phyloP scores from a whole-genome alignment of 2,113 vertebrate species.

The Eleginops maclovinus region DNA sequence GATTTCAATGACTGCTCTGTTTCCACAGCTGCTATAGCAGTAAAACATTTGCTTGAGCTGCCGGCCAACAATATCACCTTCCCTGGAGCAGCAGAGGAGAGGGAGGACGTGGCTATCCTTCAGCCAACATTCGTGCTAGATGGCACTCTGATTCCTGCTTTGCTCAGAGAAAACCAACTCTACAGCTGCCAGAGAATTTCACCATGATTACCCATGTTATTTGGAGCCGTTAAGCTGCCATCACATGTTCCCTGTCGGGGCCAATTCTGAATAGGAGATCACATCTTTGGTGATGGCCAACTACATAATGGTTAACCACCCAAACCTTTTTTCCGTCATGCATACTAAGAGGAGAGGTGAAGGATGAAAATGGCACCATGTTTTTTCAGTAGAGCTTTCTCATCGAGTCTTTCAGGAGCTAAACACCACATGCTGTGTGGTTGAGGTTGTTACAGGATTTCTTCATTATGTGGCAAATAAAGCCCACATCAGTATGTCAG shows the following conservation, averaged over 20 bases:
- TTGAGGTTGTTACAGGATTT: not conserved
- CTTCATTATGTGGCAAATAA: not conserved
- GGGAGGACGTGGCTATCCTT: conserved; percentile 2
- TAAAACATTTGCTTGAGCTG: conserved; percentile 28
- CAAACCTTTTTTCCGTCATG: not conserved
- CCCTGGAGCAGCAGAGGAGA: conserved; percentile 32
- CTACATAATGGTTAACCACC: not conserved
- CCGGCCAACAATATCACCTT: conserved; percentile 36
- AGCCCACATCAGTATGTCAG: not conserved
- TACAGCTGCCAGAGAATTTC: conserved; percentile 3
- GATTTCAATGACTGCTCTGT: conserved; percentile 29
- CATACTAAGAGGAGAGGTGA: not conserved
- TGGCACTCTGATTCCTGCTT: not conserved
- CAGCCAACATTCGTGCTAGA: conserved; percentile 13
- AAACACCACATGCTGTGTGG: conserved; percentile 2
- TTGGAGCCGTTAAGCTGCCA: not conserved
- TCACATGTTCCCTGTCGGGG: not conserved
- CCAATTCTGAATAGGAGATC: conserved; percentile 1
- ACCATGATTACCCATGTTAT: not conserved
- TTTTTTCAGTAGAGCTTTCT: not conserved
- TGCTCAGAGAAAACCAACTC: not conserved
- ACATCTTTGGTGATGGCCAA: conserved; percentile 3
- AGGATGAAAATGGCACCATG: not conserved
- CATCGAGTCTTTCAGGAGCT: not conserved
- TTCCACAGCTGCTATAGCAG: conserved; percentile 44